Evolutionary conservation across 2,888 invertebrate genomes (phyloP), one percentile per base, ranked within the genome.

Genomic region (Athalia rosae): DNA sequence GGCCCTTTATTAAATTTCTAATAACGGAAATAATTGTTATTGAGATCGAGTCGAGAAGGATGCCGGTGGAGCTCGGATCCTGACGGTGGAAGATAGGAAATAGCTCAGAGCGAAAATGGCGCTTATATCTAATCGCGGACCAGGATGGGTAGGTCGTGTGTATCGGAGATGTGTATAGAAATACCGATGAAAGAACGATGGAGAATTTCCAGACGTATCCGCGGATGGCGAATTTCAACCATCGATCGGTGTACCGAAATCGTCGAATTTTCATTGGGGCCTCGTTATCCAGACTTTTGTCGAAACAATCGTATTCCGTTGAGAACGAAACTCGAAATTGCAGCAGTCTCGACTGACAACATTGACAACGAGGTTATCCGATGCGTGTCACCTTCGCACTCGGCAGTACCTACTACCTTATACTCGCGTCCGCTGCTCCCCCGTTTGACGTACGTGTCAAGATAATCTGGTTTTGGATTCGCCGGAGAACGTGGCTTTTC

Each of bases 21-120:
- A 87, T 87, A 88, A 88, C 84, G 85, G 85, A 85, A 85, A 88
- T 87, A 86, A 87, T 88, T 87, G 86, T 87, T 85, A 85, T 86
- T 83, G 86, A 85, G 85, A 86, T 84, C 82, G 47, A 62, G 78
- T 59, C 66, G 47, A 28, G 74, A 47, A 47, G 63, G 48, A 48
- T 62, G 28, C 28, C 28, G 28, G 28, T 9, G 73, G 9, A 58
- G 45, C 59, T 69, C 67, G 59, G 67, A 56, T 15, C 15, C 13
- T 7, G 8, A 7, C 71, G 48, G 56, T 58, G 13, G 47, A 15
- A 6, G 47, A 48, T 77, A 71, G 69, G 59, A 77, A 77, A 71
- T 71, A 71, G 48, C 58, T 66, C n/a, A 48, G 66, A 59, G 77
- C 58, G 56, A 47, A 66, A 59, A 67, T 48, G 28, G 15, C 61